Base-by-base conservation (phyloP, 2,888 invertebrate species). In the Drosophila peninsularis region DNA sequence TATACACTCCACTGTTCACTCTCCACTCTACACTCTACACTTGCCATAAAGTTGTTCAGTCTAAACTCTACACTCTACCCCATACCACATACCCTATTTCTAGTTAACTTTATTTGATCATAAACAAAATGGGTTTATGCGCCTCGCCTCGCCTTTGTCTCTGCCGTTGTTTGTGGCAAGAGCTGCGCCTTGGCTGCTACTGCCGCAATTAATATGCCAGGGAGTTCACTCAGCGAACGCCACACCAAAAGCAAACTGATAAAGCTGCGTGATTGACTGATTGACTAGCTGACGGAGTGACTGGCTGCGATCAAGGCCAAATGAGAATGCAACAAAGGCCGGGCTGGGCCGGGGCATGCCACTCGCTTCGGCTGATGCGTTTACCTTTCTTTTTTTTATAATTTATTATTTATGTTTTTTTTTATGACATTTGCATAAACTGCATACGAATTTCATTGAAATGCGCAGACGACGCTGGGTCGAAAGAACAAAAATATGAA, bases 201-300 rank as follows among this genome's bases (percentile, higher is more conserved):
- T 62, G 61, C 44, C 60, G 61, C 30, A 71, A 75, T 75, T 66
- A 75, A 71, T 75, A 75, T 75, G 75, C 75, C 47, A 50, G 27
- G 24, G 45, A 54, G 41, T 42, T 54, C 42, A 34, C 45, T 37
- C 57, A 34, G n/a, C 52, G 37, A 53, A 47, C 44, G 19, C 30
- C 17, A 52, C 39, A 19, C 55, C 27, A 14, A 54, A 41, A 55
- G 55, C 41, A 57, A 44, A 36, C 42, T 13, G 50, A 39, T 56
- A 36, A 61, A 61, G 21, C 21, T 64, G 52, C n/a, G 1, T 57
- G 55, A 45, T 17, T 41, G 49, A 42, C 27, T 44, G 57, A 56
- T 32, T 58, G 65, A 60, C 52, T 62, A 44, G 14, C 45, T 64
- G 37, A 49, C 3, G 13, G 17, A 30, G 39, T 24, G 21, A 42